phyloP scores from a whole-genome alignment of 1,140 invertebrate species.

The Drosophila kurseongensis region DNA sequence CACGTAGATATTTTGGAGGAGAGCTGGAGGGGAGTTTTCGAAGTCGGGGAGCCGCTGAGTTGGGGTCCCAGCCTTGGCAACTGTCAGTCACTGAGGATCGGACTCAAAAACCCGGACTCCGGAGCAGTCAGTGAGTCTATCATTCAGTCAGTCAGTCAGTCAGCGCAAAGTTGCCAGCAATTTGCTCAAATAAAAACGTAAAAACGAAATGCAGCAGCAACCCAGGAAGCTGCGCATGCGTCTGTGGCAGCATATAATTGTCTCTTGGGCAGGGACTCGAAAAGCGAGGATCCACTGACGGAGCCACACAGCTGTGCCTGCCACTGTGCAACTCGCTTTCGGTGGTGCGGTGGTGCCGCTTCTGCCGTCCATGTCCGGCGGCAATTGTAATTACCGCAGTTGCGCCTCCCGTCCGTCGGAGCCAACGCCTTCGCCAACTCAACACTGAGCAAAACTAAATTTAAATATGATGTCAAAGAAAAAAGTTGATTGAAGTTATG shows the following conservation, averaged over 20 bases:
- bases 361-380: constrained; percentile 73
- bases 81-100: constrained; percentile 65
- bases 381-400: constrained; percentile 83
- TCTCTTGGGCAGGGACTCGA: constrained; percentile 60
- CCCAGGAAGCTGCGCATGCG: constrained; percentile 73
- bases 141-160: constrained; percentile 78
- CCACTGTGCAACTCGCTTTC: constrained; percentile 43
- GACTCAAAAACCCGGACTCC: constrained; percentile 26
- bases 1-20: constrained; percentile 72
- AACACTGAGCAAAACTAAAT: constrained; percentile 25
- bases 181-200: constrained; percentile 82
- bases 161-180: constrained; percentile 79
- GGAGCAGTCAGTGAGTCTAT: constrained; percentile 76
- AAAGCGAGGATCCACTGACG: constrained; percentile 40
- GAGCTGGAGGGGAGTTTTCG: neutral
- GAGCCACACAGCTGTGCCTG: constrained; percentile 65
- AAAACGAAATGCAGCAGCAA: constrained; percentile 69
- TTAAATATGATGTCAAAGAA: too few relatives aligned
- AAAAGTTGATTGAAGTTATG: too few relatives aligned
- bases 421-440: constrained; percentile 74
- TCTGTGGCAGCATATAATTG: constrained; percentile 83
- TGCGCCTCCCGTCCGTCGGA: constrained; percentile 78
- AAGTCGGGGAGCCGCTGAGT: constrained; percentile 8
- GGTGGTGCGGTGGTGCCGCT: constrained; percentile 33
- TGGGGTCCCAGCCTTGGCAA: constrained; percentile 54